Conservation (phyloP, 2,888 invertebrate genomes). For the Erannis defoliaria region DNA sequence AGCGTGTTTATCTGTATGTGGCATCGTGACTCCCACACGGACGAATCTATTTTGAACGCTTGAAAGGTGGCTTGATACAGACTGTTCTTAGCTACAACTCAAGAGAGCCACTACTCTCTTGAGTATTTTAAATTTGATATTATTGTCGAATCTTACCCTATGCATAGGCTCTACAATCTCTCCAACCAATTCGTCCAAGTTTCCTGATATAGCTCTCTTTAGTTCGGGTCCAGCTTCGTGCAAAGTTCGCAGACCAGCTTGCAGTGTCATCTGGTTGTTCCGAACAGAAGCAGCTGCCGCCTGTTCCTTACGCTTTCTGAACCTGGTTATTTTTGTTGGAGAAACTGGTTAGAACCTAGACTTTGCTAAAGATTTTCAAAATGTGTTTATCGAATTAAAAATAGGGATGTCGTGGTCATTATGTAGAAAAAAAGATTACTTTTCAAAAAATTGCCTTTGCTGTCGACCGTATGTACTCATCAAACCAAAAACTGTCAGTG, state of each 20-base stretch:
- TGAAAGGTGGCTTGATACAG: too few relatives aligned
- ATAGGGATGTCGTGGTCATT: too few relatives aligned
- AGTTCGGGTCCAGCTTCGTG: conserved; percentile 99
- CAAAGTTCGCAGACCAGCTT: conserved; percentile 97
- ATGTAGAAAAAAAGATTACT: too few relatives aligned
- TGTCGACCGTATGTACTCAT: too few relatives aligned
- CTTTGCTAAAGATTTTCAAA: not conserved
- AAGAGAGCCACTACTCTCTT: too few relatives aligned
- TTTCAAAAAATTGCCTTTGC: too few relatives aligned
- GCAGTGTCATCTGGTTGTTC: conserved; percentile 93
- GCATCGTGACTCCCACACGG: too few relatives aligned
- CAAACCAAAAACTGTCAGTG: too few relatives aligned
- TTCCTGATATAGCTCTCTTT: conserved; percentile 99
- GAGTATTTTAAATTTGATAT: too few relatives aligned
- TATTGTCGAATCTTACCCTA: conserved; percentile 88
- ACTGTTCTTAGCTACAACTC: too few relatives aligned
- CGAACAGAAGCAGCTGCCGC: conserved; percentile 84
- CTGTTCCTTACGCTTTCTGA: conserved; percentile 98
- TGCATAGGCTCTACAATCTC: conserved; percentile 99
- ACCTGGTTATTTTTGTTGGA: conserved; percentile 72
- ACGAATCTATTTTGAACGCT: too few relatives aligned
- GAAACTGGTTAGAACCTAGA: conserved; percentile 20
- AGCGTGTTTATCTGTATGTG: too few relatives aligned
- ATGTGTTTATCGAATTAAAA: not conserved
- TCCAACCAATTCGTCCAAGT: conserved; percentile 96